Percentiles rank a stretch among this genome's conserved stretches.
These are phyloP conservation scores for Cephonodes hylas DNA, from an alignment of 2,888 invertebrate species.

Conservation along the genomic window DNA sequence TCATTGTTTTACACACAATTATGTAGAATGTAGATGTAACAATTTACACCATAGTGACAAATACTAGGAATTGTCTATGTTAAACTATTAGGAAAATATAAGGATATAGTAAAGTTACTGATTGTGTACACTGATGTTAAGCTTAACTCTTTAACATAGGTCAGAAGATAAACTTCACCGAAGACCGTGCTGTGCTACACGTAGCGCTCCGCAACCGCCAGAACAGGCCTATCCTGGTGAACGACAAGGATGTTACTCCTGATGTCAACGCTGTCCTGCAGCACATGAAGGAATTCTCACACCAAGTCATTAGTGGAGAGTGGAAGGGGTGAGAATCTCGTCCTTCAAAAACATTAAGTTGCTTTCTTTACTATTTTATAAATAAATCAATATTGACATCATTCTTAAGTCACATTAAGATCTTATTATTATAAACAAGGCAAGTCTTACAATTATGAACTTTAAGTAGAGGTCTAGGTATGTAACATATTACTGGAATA, in stretches of 20 bases:
- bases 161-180: slow-evolving; percentile 98
- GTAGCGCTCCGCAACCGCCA: slow-evolving; percentile 94
- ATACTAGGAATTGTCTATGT: too few species aligned
- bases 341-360: neutral
- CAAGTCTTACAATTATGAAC: too few species aligned
- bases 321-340: slow-evolving; percentile 82
- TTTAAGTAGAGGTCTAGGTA: too few species aligned
- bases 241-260: slow-evolving; percentile 90
- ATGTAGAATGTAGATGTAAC: too few species aligned
- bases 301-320: slow-evolving; percentile 85
- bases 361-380: neutral
- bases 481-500: too few species aligned
- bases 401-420: too few species aligned
- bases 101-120: too few species aligned
- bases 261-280: slow-evolving; percentile 94
- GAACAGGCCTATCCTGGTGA: slow-evolving; percentile 88
- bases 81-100: too few species aligned
- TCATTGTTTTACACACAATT: too few species aligned
- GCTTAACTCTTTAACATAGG: slow-evolving; percentile 76
- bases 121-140: neutral
- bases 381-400: too few species aligned
- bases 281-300: slow-evolving; percentile 97
- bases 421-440: too few species aligned
- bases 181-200: slow-evolving; percentile 97
- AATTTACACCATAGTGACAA: too few species aligned